A percentile compares a stretch with the other conserved stretches of the same genome.
Evolutionary conservation across 2,797 vertebrate species (phyloP).

Genomic region (Telmatherina bonti): DNA sequence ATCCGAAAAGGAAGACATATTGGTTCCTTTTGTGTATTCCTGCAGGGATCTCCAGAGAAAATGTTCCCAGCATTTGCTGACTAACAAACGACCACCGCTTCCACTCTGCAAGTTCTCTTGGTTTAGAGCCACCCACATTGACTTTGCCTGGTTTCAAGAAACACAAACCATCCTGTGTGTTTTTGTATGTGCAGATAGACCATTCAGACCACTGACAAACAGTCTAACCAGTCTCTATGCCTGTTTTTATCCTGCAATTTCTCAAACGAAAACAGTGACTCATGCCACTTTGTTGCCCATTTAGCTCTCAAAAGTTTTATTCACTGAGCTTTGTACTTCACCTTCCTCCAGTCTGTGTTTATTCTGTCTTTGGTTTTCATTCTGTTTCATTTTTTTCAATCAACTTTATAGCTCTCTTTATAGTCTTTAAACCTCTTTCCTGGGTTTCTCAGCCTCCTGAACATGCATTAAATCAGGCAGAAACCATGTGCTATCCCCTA

Average conservation of each 20-base stretch:
- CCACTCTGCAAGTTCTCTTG: not conserved
- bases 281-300: not conserved
- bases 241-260: not conserved
- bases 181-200: not conserved
- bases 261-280: not conserved
- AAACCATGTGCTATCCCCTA: not conserved
- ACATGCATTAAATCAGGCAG: not conserved
- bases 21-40: not conserved
- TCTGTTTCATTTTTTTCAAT: too few relatives aligned
- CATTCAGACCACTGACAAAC: not conserved
- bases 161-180: not conserved
- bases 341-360: not conserved
- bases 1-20: not conserved
- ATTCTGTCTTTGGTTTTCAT: not conserved
- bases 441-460: not conserved
- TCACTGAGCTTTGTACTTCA: not conserved
- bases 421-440: not conserved
- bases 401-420: not conserved
- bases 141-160: not conserved
- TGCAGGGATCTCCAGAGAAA: not conserved
- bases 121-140: not conserved
- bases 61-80: conserved; percentile 3
- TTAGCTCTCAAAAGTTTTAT: not conserved
- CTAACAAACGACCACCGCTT: not conserved
- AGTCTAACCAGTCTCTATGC: not conserved